Evolutionary conservation across 92 coral and sea anemone genomes (phyloP).

Genomic region (Porites lobata): DNA sequence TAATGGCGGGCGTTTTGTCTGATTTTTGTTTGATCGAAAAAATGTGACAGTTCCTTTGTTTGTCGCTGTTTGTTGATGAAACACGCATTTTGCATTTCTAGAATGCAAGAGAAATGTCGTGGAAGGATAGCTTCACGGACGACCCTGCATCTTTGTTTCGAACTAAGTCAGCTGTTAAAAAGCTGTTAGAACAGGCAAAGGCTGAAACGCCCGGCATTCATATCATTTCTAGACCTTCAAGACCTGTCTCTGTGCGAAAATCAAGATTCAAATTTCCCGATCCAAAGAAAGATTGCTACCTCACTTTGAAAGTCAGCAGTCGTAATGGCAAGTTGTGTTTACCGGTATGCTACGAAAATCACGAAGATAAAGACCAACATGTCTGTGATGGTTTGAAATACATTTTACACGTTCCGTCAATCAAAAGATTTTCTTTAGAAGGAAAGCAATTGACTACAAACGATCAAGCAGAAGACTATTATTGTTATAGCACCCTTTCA

Average conservation of each 20-base stretch:
- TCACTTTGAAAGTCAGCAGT: conserved; percentile 64
- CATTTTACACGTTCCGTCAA: conserved; percentile 73
- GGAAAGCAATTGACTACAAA: conserved; percentile 53
- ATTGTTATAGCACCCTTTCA: conserved; percentile 81
- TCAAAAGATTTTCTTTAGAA: conserved; percentile 67
- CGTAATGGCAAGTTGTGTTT: conserved; percentile 72
- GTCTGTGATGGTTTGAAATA: conserved; percentile 75
- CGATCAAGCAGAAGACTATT: conserved; percentile 49
- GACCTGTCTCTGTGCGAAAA: conserved; percentile 79
- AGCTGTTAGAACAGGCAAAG: conserved; percentile 71
- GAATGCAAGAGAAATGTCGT: conserved; percentile 37
- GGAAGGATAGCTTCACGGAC: background rate
- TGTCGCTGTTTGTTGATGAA: background rate
- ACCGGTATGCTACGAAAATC: conserved; percentile 78
- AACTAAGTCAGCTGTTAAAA: conserved; percentile 64
- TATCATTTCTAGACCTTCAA: conserved; percentile 70
- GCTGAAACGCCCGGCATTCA: conserved; percentile 75
- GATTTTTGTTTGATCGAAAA: background rate
- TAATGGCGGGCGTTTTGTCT: conserved; percentile 51
- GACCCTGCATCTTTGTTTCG: conserved; percentile 13
- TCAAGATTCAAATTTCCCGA: conserved; percentile 93
- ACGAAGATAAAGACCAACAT: conserved; percentile 63
- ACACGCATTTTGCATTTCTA: background rate
- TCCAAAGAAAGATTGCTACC: conserved; percentile 86
- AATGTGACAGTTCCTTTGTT: conserved; percentile 28